These are phyloP conservation scores for Anastrepha ludens DNA, from an alignment of 1,140 invertebrate genomes.

Conservation along the genomic window DNA sequence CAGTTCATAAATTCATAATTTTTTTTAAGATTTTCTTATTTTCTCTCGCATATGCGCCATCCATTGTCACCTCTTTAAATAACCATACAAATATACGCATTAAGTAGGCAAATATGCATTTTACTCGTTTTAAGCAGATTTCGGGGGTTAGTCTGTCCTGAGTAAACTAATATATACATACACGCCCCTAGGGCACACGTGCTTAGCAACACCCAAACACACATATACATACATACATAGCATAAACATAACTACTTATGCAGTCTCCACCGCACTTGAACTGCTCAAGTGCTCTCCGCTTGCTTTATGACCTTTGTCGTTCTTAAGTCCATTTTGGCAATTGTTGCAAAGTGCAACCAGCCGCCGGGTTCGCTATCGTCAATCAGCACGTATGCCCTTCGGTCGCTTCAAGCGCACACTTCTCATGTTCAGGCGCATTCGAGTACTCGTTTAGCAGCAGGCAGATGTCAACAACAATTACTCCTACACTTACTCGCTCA, in stretches of 20 bases:
- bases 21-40: neutral
- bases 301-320: neutral
- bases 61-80: constrained; percentile 43
- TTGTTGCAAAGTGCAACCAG: constrained; percentile 40
- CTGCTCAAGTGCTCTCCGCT: neutral
- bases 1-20: neutral
- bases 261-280: neutral
- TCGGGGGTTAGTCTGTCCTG: neutral
- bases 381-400: constrained; percentile 19
- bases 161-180: constrained; percentile 1
- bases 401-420: constrained; percentile 27
- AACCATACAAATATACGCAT: neutral
- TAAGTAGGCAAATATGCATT: constrained; percentile 30
- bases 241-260: too few relatives aligned
- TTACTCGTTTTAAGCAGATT: constrained; percentile 39
- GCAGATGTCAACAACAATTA: constrained; percentile 50
- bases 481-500: constrained; percentile 14
- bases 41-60: neutral
- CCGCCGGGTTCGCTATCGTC: neutral
- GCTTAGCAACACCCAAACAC: constrained; percentile 13
- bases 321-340: constrained; percentile 41
- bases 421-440: constrained; percentile 4
- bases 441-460: constrained; percentile 10
- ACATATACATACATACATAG: neutral
- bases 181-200: constrained; percentile 14